These are phyloP conservation scores for Maccullochella peelii DNA, from an alignment of 2,113 vertebrate genomes.

Conservation along the genomic window DNA sequence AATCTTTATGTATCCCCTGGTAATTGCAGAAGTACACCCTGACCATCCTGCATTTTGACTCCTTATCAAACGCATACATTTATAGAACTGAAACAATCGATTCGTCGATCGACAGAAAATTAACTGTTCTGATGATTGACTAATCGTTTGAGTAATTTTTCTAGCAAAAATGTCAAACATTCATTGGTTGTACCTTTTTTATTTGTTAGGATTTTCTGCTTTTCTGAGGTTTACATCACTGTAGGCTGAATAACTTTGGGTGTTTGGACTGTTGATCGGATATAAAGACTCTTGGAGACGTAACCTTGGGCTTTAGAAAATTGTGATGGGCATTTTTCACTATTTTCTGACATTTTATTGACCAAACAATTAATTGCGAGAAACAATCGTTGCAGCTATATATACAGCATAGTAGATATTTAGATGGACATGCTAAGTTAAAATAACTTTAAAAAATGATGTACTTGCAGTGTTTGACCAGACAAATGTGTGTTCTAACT, in stretches of 20 bases:
- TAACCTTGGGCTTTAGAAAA: not conserved
- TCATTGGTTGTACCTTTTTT: not conserved
- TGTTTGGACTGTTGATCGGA: not conserved
- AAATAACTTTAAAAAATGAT: not conserved
- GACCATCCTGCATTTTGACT: not conserved
- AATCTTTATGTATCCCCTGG: too few relatives aligned
- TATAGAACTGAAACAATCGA: not conserved
- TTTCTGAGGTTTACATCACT: not conserved
- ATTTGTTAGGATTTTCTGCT: not conserved
- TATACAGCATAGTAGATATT: not conserved
- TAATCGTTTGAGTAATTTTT: too few relatives aligned
- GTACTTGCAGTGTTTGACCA: not conserved
- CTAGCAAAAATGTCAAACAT: not conserved
- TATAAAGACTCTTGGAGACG: not conserved
- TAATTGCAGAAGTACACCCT: too few relatives aligned
- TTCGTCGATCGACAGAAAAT: not conserved
- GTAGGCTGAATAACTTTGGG: not conserved
- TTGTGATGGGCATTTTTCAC: too few relatives aligned
- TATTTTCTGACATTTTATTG: not conserved
- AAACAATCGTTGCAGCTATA: not conserved
- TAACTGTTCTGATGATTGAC: too few relatives aligned
- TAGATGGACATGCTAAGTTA: not conserved
- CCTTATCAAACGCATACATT: too few relatives aligned
- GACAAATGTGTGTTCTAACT: too few relatives aligned
- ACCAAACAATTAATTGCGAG: not conserved